Evolutionary conservation across 2,888 invertebrate species (phyloP), one percentile per base, ranked within the genome.

Genomic region (Megastigmus dorsalis): DNA sequence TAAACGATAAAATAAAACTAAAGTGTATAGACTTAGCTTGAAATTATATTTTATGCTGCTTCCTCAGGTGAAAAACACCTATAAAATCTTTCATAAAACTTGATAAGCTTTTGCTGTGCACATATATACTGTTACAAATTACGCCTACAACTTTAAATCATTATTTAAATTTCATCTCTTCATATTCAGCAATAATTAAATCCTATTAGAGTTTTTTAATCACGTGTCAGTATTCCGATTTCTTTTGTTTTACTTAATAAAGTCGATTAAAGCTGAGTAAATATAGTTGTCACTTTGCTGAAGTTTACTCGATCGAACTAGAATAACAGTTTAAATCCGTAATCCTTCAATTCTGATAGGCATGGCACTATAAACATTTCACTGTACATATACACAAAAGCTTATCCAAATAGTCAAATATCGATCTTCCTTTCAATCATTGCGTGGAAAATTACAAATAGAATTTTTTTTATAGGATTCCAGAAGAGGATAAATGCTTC

Each of bases 1-100:
- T 50, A 36, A 36, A 38, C 15, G 36, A 63, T 63, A 50, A 63
- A 36, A 38, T 63, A 23, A 63, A 50, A 63, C 33, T 45, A 48
- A 60, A 23, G 36, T 36, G 26, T 48, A 23, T 57, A 57, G 41
- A 26, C 57, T 57, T 59, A 38, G 36, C 26, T 50, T 10, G 50
- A 36, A 63, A 36, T 63, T 15, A 63, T 26, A 26, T 38, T 38
- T 63, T 63, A 50, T 10, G n/a, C 5, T 41, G 50, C 26, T 38
- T 50, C n/a, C 10, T 38, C 38, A 63, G 36, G 54, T 13, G 26
- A 2, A 20, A 41, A 65, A 3, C 18, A 10, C 20, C 65, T 26
- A 41, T 52, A 52, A 52, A 41, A 54, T 41, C 10, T 54, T 38
- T 54, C 65, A 65, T 54, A 28, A 48, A 33, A 36, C 26, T 38